phyloP scores from a whole-genome alignment of 2,797 vertebrate genomes.

The Okamejei kenojei region DNA sequence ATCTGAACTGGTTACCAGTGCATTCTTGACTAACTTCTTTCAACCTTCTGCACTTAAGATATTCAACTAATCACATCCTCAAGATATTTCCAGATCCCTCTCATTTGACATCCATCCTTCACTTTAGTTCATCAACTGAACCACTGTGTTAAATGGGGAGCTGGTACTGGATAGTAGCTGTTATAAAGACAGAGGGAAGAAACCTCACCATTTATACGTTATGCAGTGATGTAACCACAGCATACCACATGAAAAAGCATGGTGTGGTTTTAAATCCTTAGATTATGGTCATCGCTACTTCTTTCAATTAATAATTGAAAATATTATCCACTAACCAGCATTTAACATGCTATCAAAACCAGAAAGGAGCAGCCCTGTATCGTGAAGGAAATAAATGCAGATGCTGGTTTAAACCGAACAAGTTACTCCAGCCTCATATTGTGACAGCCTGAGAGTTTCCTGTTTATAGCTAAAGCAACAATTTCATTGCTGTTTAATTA shows the following conservation, averaged over 20 bases:
- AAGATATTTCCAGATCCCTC: not conserved
- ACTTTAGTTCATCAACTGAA: not conserved
- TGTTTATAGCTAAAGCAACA: no score
- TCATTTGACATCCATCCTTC: not conserved
- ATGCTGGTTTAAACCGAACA: no score
- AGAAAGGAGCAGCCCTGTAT: not conserved
- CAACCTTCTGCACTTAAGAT: not conserved
- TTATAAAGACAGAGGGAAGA: not conserved
- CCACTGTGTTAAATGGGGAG: not conserved
- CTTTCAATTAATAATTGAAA: not conserved
- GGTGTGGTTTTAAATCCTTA: not conserved
- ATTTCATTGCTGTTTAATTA: not conserved
- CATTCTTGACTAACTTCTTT: not conserved
- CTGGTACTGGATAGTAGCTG: not conserved
- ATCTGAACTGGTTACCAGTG: not conserved
- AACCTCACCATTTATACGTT: no score
- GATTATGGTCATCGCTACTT: not conserved
- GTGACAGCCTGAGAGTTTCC: not conserved
- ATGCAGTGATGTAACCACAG: not conserved
- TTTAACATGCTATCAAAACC: not conserved
- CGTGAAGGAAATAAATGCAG: no score
- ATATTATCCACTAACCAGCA: not conserved
- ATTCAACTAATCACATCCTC: not conserved
- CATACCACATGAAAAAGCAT: not conserved
- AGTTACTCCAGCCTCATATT: no score